Evolutionary conservation across 2,113 vertebrate genomes (phyloP), one percentile per base, ranked within the genome.

Genomic region (Hepsetus odoe): DNA sequence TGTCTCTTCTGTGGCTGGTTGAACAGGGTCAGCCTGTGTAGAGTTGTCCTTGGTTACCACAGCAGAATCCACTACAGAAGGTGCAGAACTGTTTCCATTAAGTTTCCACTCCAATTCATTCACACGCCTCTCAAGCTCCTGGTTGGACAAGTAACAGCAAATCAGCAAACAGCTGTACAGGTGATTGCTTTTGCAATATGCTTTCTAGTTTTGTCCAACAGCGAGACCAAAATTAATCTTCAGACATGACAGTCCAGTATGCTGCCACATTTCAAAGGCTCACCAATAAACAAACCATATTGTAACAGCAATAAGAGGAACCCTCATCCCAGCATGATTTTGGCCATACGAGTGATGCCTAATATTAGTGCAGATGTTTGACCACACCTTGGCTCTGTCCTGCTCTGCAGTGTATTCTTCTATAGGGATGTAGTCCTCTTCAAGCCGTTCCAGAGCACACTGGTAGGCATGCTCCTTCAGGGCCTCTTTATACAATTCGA

Each of bases 401-500:
- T 95, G 93, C 67, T 95, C 96, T 33, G 91, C 91, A 1, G 89
- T 86, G 76, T 95, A 94, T 75, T 95, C 94, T 4, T 96, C 94
- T 1, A 95, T 14, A 5, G 93, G 92, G 33, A 96, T 92, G 11
- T 95, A 96, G 61, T 94, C 86, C 0, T 96, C 94, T 74, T 96
- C 94, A 40, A 96, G 87, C 16, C 93, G 90, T 77, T 93, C 94
- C 90, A 95, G 84, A 3, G 96, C 95, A 66, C 92, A 90, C 83
- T 94, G 79, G 76, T 96, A 96, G 0, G 95, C 95, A 1, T 96
- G 94, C 65, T 95, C 94, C 85, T 95, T 96, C 72, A 97, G 92
- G 0, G 94, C 95, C 1, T 96, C 95, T 85, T 95, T 96, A 84
- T 96, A 97, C 90, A 97, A 93, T 72, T 96, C 94, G 86, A 97